Evolutionary conservation across 92 coral and sea anemone genomes (phyloP).

Genomic region (Parazoanthus swiftii): DNA sequence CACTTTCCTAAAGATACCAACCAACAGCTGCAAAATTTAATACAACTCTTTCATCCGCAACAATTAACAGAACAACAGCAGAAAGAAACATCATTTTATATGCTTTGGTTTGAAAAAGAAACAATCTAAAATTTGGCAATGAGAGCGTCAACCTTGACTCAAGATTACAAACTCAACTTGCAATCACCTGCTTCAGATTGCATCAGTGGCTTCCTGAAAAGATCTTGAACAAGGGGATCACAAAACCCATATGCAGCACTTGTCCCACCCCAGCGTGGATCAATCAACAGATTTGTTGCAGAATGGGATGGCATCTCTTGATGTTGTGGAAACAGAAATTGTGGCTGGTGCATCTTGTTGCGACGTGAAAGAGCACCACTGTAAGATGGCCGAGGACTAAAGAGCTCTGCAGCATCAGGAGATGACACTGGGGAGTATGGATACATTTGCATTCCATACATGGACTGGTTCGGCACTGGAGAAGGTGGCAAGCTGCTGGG

Average conservation of each 20-base stretch:
- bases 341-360: slow-evolving; percentile 47
- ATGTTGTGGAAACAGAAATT: slow-evolving; percentile 37
- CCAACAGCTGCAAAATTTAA: too few species aligned
- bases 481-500: slow-evolving; percentile 94
- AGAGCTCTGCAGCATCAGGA: slow-evolving; percentile 66
- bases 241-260: slow-evolving; percentile 69
- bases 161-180: neutral
- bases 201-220: slow-evolving; percentile 23
- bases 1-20: too few species aligned
- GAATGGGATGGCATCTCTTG: slow-evolving; percentile 45
- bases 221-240: slow-evolving; percentile 45
- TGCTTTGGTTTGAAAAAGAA: neutral
- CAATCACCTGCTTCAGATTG: slow-evolving; percentile 16
- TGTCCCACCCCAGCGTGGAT: slow-evolving; percentile 84
- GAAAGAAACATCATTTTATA: too few species aligned
- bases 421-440: slow-evolving; percentile 89
- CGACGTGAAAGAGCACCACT: slow-evolving; percentile 65
- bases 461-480: slow-evolving; percentile 69
- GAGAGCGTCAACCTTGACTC: neutral
- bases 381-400: slow-evolving; percentile 82
- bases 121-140: neutral
- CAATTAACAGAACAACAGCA: too few species aligned
- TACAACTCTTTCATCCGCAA: too few species aligned
- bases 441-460: slow-evolving; percentile 71
- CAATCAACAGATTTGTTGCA: slow-evolving; percentile 69